Percentiles rank a stretch among this genome's conserved stretches.
These are phyloP conservation scores for Lochmaea crataegi DNA, from an alignment of 2,888 invertebrate species.

Conservation along the genomic window DNA sequence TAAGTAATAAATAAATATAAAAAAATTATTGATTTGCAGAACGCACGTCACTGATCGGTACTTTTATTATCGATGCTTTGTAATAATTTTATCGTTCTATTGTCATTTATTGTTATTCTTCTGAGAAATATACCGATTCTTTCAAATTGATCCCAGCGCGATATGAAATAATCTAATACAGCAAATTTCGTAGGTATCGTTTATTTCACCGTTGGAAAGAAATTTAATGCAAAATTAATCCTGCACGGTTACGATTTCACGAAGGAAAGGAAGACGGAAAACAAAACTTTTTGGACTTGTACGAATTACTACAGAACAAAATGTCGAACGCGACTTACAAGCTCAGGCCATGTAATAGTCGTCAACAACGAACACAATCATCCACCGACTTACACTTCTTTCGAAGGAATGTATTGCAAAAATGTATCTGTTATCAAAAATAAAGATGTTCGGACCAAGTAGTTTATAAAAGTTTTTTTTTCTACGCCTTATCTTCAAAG, in stretches of 20 bases:
- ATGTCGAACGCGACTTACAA: slow-evolving; percentile 47
- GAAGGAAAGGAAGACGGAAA: slow-evolving; percentile 40
- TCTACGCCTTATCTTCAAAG: too few species aligned
- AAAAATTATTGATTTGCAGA: too few species aligned
- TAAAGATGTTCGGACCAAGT: not conserved
- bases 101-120: too few species aligned
- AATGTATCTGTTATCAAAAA: slow-evolving; percentile 42
- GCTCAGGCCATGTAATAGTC: slow-evolving; percentile 36
- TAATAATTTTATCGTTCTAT: too few species aligned
- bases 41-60: too few species aligned
- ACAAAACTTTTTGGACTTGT: slow-evolving; percentile 52
- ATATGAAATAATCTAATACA: not conserved
- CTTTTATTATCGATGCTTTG: too few species aligned
- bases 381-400: slow-evolving; percentile 32
- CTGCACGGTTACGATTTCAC: slow-evolving; percentile 17
- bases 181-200: slow-evolving; percentile 35
- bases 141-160: too few species aligned
- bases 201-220: slow-evolving; percentile 31
- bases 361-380: slow-evolving; percentile 52
- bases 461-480: not conserved
- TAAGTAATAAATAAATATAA: too few species aligned
- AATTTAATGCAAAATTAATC: slow-evolving; percentile 14
- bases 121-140: too few species aligned
- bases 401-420: slow-evolving; percentile 43
- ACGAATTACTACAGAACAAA: slow-evolving; percentile 47